These are phyloP conservation scores for Lontra canadensis DNA, from an alignment of 2,113 vertebrate genomes.

Conservation along the genomic window DNA sequence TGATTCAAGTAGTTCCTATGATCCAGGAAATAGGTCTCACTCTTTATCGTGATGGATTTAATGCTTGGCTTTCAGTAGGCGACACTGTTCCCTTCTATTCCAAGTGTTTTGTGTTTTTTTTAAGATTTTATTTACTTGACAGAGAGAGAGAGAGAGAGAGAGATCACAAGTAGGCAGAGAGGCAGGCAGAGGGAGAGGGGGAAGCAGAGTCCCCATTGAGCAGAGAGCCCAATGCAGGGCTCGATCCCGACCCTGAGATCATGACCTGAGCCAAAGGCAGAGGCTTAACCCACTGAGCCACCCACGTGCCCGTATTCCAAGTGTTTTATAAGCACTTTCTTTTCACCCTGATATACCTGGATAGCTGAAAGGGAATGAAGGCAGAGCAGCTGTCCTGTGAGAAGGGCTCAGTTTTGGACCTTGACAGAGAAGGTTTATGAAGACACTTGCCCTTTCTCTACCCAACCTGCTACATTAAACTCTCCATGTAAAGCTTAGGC, in stretches of 20 bases:
- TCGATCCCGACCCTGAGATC: no score
- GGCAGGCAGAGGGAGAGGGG: no score
- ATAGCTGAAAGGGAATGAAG: neutral
- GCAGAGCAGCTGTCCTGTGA: neutral
- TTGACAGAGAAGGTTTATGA: neutral
- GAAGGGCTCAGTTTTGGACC: neutral
- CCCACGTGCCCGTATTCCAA: neutral
- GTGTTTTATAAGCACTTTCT: neutral
- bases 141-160: no score
- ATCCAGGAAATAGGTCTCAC: neutral
- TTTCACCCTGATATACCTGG: neutral
- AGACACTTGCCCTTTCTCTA: neutral
- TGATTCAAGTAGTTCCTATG: neutral
- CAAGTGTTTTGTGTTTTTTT: neutral
- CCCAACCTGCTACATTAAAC: neutral
- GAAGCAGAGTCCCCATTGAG: no score
- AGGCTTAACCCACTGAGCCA: no score
- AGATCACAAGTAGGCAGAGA: no score
- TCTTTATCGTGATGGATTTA: neutral
- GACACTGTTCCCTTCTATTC: neutral
- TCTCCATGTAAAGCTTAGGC: neutral
- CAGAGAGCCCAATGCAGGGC: no score
- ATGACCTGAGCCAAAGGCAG: no score
- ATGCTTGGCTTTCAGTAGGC: neutral
- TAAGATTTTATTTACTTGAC: no score